Conservation (phyloP, 2,113 vertebrate genomes). For the Tachysurus fulvidraco region DNA sequence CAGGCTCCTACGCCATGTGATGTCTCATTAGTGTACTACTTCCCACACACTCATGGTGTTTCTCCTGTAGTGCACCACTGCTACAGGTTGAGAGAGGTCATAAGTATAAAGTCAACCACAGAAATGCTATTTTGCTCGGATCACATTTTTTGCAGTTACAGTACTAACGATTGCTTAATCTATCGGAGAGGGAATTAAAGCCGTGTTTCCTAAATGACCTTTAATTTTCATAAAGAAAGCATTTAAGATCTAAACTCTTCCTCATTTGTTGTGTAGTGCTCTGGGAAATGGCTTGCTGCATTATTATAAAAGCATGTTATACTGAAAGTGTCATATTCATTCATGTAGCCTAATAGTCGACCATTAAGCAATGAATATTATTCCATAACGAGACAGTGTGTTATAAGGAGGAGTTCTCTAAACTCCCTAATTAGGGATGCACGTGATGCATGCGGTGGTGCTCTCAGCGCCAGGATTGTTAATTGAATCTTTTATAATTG, state of each 20-base stretch:
- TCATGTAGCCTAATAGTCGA: slow-evolving; percentile 27
- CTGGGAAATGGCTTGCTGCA: not conserved
- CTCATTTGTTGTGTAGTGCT: not conserved
- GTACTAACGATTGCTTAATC: slow-evolving; percentile 7
- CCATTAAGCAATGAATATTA: slow-evolving; percentile 27
- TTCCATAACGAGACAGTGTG: not conserved
- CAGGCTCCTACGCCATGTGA: slow-evolving; percentile 37
- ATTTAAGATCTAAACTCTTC: slow-evolving; percentile 27
- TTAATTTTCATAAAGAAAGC: slow-evolving; percentile 14
- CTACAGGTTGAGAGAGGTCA: slow-evolving; percentile 1
- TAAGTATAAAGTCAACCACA: not conserved
- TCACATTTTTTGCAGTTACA: not conserved
- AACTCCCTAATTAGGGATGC: slow-evolving; percentile 23
- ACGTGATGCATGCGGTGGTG: not conserved
- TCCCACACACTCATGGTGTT: slow-evolving; percentile 29
- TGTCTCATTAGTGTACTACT: slow-evolving; percentile 41
- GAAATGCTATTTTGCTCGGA: not conserved
- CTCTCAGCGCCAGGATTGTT: not conserved
- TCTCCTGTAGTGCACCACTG: slow-evolving; percentile 23
- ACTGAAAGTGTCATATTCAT: slow-evolving; percentile 2
- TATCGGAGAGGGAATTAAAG: not conserved
- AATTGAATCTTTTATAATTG: slow-evolving; percentile 21
- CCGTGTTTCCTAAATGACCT: slow-evolving; percentile 15
- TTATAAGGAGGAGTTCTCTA: slow-evolving; percentile 9
- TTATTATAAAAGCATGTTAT: slow-evolving; percentile 16